Evolutionary conservation across 2,113 vertebrate genomes (phyloP), one percentile per base, ranked within the genome.

Genomic region (Paradoxurus hermaphroditus): DNA sequence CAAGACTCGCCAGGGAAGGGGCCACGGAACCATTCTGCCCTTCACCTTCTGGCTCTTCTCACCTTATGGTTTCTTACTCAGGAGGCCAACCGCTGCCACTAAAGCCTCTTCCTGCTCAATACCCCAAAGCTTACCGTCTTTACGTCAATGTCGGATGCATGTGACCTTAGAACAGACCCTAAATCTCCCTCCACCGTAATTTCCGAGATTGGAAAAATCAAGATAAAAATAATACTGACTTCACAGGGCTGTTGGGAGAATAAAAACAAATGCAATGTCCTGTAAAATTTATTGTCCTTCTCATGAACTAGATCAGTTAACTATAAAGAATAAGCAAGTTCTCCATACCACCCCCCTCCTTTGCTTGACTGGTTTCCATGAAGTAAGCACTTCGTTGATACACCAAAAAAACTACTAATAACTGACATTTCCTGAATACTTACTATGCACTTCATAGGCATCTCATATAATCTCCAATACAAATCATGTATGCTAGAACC

Each of bases 201-300:
- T 95, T 95, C 39, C 31, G 90, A 91, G 88, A 90, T 39, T 63
- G 82, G 5, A 82, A 91, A 91, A 78, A 91, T 79, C 27, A 94
- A 90, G 92, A 90, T 83, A 92, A 90, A 94, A 84, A 36, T n/a
- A 41, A 79, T 34, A 68, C 11, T 59, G 65, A 92, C n/a, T 84
- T 96, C 34, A 90, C 1, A 78, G 41, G 13, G 18, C 39, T 70
- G 4, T 29, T 97, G 65, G 65, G 81, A 84, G 62, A 90, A 87
- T 67, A 67, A 53, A 93, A 96, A 82, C 51, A 92, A 90, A 78
- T 53, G 36, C 19, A 1, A 36, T 1, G 1, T 62, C 65, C 53
- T 68, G 1, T 87, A 72, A 92, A 70, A 96, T 91, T 36, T 81
- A 78, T 36, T 75, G 18, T 79, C 11, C 94, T 96, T 88, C 46